Percentiles rank a stretch among this genome's conserved stretches.
Conservation (phyloP, 2,888 invertebrate species). For the Orthonevra nobilis region DNA sequence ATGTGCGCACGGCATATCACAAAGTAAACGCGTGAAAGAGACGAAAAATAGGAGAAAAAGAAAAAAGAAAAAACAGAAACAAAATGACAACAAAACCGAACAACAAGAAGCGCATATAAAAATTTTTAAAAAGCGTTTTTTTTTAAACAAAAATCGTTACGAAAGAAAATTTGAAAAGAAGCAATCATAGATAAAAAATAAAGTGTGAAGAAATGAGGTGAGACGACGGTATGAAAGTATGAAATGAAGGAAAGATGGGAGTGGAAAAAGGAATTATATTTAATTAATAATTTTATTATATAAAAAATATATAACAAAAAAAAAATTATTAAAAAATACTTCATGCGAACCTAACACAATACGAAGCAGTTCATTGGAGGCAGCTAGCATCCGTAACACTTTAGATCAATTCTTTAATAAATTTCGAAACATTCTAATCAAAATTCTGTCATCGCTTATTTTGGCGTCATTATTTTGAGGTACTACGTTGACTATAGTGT, state of each 20-base stretch:
- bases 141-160: background rate
- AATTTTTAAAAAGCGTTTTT: no score
- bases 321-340: background rate
- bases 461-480: no score
- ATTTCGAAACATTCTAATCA: no score
- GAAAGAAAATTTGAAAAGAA: slow-evolving; percentile 44
- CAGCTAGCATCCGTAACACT: no score
- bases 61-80: slow-evolving; percentile 59
- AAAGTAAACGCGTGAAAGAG: slow-evolving; percentile 63
- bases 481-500: no score
- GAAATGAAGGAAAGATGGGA: slow-evolving; percentile 39
- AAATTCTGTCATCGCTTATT: no score
- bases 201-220: slow-evolving; percentile 48
- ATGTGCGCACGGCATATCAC: slow-evolving; percentile 50
- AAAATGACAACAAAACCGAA: slow-evolving; percentile 62
- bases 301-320: slow-evolving; percentile 1
- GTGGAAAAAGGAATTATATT: slow-evolving; percentile 7
- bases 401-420: no score
- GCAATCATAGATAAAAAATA: slow-evolving; percentile 32
- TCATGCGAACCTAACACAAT: slow-evolving; percentile 29
- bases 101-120: slow-evolving; percentile 49
- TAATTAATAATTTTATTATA: background rate
- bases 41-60: slow-evolving; percentile 59
- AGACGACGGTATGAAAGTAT: slow-evolving; percentile 43
- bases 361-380: slow-evolving; percentile 3